Evolutionary conservation across 2,797 vertebrate genomes (phyloP).

Genomic region (Margarornis squamiger): DNA sequence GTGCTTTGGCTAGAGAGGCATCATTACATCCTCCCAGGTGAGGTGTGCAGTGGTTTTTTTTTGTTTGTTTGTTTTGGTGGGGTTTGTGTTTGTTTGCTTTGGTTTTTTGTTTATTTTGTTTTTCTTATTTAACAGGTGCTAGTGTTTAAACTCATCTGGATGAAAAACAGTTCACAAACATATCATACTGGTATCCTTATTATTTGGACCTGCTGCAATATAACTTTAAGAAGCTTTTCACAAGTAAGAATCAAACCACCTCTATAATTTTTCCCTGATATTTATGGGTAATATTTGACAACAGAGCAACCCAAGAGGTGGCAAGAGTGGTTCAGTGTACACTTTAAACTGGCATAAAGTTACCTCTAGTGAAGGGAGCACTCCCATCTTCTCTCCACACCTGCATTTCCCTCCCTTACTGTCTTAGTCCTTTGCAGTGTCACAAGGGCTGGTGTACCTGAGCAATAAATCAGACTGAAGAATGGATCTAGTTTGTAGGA

Average conservation of each 20-base stretch:
- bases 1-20: background rate
- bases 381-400: background rate
- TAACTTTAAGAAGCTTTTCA: background rate
- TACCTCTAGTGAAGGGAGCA: background rate
- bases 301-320: background rate
- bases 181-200: background rate
- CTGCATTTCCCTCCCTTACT: background rate
- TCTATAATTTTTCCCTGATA: background rate
- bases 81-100: background rate
- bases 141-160: background rate
- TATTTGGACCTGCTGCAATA: background rate
- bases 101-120: background rate
- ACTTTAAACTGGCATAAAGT: background rate
- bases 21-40: background rate
- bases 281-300: background rate
- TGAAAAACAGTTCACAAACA: background rate
- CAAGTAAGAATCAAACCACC: background rate
- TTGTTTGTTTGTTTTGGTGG: too few species aligned
- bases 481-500: background rate
- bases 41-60: background rate
- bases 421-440: background rate
- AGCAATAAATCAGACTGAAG: background rate
- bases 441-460: background rate
- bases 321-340: background rate
- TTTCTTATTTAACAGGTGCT: background rate